Conservation (phyloP, 2,797 vertebrate species). For the Gymnothorax javanicus region DNA sequence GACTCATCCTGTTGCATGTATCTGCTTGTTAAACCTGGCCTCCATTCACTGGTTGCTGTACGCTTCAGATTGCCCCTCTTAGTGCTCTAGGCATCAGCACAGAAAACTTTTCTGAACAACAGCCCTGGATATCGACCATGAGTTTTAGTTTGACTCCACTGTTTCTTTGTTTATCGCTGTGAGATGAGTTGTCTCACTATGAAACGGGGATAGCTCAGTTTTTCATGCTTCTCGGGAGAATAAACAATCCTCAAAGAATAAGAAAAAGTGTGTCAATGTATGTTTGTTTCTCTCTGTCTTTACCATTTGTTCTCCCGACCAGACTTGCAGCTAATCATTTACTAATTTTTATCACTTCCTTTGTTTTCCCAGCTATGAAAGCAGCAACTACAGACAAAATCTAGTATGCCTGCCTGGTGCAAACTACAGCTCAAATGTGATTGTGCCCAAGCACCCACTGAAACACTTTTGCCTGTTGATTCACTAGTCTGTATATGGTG, state of each 20-base stretch:
- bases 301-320: neutral
- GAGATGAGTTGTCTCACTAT: neutral
- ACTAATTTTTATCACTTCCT: neutral
- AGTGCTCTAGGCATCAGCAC: neutral
- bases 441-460: neutral
- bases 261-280: neutral
- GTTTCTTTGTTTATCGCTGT: neutral
- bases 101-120: neutral
- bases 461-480: neutral
- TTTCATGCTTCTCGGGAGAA: neutral
- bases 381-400: neutral
- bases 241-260: neutral
- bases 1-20: slow-evolving; percentile 41
- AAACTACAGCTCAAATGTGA: neutral
- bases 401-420: neutral
- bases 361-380: neutral
- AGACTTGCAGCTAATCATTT: neutral
- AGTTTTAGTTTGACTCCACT: neutral
- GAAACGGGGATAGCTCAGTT: neutral
- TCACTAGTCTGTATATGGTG: neutral
- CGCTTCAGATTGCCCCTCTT: neutral
- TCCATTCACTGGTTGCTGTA: neutral
- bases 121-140: neutral
- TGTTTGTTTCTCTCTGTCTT: slow-evolving; percentile 1
- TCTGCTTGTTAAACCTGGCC: slow-evolving; percentile 33